phyloP scores from a whole-genome alignment of 2,888 invertebrate species.

The Andrena chrysosceles region DNA sequence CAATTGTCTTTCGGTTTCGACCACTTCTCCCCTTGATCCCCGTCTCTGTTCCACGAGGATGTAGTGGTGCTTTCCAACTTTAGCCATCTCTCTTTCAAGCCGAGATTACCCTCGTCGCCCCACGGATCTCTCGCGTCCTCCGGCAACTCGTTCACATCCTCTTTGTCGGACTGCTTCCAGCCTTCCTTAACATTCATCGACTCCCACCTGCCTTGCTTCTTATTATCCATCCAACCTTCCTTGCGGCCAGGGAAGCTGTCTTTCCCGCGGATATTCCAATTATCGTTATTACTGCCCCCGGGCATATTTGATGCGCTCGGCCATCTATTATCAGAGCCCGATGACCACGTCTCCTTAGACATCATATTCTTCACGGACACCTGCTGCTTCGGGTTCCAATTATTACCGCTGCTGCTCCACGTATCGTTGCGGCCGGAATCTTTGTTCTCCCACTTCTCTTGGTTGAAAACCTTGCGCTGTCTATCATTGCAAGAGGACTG shows the following conservation, averaged over 20 bases:
- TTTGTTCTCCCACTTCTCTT: conserved; percentile 69
- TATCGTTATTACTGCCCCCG: conserved; percentile 60
- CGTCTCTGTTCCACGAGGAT: conserved; percentile 70
- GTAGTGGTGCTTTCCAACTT: conserved; percentile 52
- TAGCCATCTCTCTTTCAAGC: conserved; percentile 65
- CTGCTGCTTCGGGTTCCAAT: conserved; percentile 60
- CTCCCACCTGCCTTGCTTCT: conserved; percentile 73
- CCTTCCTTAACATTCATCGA: conserved; percentile 55
- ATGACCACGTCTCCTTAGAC: conserved; percentile 61
- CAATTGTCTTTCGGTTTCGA: conserved; percentile 69
- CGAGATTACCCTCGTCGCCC: conserved; percentile 78
- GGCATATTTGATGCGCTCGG: conserved; percentile 28
- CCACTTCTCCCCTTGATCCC: conserved; percentile 68
- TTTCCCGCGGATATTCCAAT: conserved; percentile 77
- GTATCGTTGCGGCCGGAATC: conserved; percentile 47
- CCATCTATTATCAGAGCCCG: conserved; percentile 59
- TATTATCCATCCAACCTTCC: conserved; percentile 70
- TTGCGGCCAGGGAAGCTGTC: conserved; percentile 70
- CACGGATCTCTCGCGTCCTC: conserved; percentile 83
- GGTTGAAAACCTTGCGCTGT: conserved; percentile 59
- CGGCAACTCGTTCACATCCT: conserved; percentile 81
- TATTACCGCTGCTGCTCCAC: conserved; percentile 42
- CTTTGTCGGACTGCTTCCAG: conserved; percentile 75
- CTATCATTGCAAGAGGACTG: conserved; percentile 60
- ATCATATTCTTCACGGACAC: conserved; percentile 17